Evolutionary conservation across 2,113 vertebrate species (phyloP).

Genomic region (Sorex araneus): DNA sequence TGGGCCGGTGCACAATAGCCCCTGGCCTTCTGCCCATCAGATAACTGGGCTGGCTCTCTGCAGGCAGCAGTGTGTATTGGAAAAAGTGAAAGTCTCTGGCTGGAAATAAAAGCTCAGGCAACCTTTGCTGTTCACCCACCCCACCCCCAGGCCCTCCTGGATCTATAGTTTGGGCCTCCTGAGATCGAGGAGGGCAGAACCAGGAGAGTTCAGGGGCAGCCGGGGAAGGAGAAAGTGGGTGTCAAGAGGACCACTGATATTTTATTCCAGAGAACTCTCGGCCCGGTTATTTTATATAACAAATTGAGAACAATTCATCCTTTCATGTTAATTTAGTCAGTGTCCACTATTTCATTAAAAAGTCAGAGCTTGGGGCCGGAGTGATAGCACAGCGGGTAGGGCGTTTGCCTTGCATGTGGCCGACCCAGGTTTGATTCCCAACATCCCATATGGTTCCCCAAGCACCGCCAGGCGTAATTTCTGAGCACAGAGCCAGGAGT

Average conservation of each 20-base stretch:
- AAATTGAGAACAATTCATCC: background rate
- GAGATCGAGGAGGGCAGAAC: slow-evolving; percentile 58
- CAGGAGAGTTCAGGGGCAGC: slow-evolving; percentile 54
- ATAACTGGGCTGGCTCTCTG: slow-evolving; percentile 84
- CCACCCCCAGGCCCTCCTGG: slow-evolving; percentile 61
- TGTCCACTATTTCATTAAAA: slow-evolving; percentile 48
- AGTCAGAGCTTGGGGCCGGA: no score
- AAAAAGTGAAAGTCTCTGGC: slow-evolving; percentile 90
- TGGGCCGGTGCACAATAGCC: slow-evolving; percentile 91
- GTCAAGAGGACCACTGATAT: background rate
- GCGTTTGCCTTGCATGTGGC: no score
- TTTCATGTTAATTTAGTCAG: background rate
- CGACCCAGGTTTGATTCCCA: no score
- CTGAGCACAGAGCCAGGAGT: no score
- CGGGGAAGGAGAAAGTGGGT: slow-evolving; percentile 5
- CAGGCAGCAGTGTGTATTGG: slow-evolving; percentile 72
- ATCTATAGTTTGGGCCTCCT: slow-evolving; percentile 33
- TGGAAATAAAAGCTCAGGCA: slow-evolving; percentile 84
- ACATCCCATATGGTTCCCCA: no score
- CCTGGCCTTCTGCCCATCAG: slow-evolving; percentile 92
- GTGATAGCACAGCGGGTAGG: no score
- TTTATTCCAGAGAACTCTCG: slow-evolving; percentile 31
- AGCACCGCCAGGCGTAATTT: no score
- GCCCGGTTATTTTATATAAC: background rate
- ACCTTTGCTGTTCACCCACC: slow-evolving; percentile 71